These are phyloP conservation scores for Platycheirus albimanus DNA, from an alignment of 2,888 invertebrate species.

Conservation along the genomic window DNA sequence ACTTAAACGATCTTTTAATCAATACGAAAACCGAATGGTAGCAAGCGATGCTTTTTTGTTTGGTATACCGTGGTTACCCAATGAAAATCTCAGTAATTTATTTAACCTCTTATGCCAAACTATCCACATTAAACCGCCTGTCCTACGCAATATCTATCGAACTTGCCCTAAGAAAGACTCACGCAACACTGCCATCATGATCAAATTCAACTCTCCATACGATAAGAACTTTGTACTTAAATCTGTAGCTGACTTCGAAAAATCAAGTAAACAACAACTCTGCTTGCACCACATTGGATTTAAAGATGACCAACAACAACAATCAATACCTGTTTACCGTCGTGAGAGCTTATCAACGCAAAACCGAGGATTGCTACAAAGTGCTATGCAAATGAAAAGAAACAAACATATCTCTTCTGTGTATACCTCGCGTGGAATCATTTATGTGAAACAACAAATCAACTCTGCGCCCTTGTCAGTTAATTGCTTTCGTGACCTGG, in stretches of 20 bases:
- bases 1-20: background rate
- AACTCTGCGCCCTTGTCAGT: background rate
- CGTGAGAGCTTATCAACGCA: background rate
- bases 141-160: background rate
- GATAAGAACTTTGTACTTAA: background rate
- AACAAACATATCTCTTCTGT: background rate
- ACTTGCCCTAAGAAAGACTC: background rate
- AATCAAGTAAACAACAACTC: background rate
- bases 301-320: background rate
- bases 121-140: background rate
- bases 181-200: background rate
- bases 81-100: background rate
- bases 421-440: background rate
- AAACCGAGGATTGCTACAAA: background rate
- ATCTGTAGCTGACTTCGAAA: background rate
- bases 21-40: background rate
- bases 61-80: background rate
- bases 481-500: background rate
- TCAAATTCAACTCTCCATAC: background rate
- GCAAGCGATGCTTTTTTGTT: background rate
- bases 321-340: background rate
- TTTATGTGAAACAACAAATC: background rate
- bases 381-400: background rate
- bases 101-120: background rate
- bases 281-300: background rate